A percentile compares a stretch with the other conserved stretches of the same genome.
phyloP scores from a whole-genome alignment of 2,113 vertebrate species.

The Corythornis vintsioides region DNA sequence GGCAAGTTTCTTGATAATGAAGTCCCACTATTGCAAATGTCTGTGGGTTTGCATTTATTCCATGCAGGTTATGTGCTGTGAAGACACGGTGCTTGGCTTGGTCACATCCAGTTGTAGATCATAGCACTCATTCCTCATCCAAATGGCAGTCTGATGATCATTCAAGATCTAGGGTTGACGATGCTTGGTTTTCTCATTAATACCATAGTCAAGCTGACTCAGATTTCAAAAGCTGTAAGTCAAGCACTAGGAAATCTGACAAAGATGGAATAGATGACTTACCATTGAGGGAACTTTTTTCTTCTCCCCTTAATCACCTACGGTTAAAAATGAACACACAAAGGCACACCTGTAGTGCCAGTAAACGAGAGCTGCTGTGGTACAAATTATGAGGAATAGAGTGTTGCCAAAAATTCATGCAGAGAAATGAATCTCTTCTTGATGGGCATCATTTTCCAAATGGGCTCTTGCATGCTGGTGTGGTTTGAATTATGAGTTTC shows the following conservation, averaged over 20 bases:
- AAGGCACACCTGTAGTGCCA: constrained; percentile 35
- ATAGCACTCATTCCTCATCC: neutral
- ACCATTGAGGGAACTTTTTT: neutral
- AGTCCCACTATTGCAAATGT: neutral
- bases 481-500: constrained; percentile 59
- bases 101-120: neutral
- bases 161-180: neutral
- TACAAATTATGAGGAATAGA: constrained; percentile 43
- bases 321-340: constrained; percentile 41
- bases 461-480: constrained; percentile 34
- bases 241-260: constrained; percentile 31
- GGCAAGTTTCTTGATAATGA: neutral
- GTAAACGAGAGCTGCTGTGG: neutral
- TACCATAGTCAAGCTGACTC: constrained; percentile 1
- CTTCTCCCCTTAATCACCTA: neutral
- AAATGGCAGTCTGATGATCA: constrained; percentile 1
- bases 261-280: neutral
- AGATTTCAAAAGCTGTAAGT: constrained; percentile 11
- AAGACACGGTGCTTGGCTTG: neutral
- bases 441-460: constrained; percentile 62
- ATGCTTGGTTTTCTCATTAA: constrained; percentile 16
- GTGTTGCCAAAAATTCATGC: constrained; percentile 44
- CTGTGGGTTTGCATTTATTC: neutral
- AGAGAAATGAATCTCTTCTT: constrained; percentile 52
- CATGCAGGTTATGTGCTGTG: neutral